Evolutionary conservation across 2,888 invertebrate genomes (phyloP).

Genomic region (Tiliacea aurago): DNA sequence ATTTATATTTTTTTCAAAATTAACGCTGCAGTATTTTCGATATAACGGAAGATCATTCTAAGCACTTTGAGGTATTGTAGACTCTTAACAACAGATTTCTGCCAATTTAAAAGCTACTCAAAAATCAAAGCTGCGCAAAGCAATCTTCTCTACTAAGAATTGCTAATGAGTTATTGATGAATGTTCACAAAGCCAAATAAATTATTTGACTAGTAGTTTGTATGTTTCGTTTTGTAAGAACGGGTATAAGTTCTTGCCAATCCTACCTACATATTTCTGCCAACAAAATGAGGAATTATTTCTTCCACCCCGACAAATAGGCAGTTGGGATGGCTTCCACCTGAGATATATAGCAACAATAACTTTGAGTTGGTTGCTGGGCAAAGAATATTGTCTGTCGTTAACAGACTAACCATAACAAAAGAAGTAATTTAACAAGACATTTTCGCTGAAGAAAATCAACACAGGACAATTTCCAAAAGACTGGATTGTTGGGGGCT

Average conservation of each 20-base stretch:
- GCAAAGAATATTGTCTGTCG: constrained; percentile 27
- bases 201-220: background rate
- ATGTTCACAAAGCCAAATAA: background rate
- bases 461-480: background rate
- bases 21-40: too few species aligned
- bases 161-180: background rate
- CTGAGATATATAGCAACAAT: constrained; percentile 63
- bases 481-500: background rate
- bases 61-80: too few species aligned
- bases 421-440: constrained; percentile 15
- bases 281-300: constrained; percentile 52
- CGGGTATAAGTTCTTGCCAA: constrained; percentile 2
- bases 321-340: constrained; percentile 58
- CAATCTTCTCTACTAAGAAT: background rate
- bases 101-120: background rate
- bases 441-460: constrained; percentile 4
- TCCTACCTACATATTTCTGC: constrained; percentile 34
- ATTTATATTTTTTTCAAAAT: too few species aligned
- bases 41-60: too few species aligned
- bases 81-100: background rate
- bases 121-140: background rate
- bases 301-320: constrained; percentile 46
- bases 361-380: constrained; percentile 63
- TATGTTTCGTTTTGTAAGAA: constrained; percentile 13
- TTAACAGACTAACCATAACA: constrained; percentile 14